phyloP scores from a whole-genome alignment of 2,113 vertebrate genomes.

The Rattus rattus region DNA sequence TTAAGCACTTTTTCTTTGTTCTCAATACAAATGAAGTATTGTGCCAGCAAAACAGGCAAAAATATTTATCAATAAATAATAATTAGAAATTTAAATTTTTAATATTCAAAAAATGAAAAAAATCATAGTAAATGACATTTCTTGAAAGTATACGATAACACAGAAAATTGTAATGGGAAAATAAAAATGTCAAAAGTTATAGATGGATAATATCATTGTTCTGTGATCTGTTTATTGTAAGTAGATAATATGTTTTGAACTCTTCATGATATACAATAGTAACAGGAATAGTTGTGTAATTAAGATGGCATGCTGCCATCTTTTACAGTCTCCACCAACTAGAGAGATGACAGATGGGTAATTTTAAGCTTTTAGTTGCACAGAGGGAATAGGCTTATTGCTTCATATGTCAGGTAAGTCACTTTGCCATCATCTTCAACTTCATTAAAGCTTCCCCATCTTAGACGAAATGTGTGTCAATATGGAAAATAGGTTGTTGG shows the following conservation, averaged over 20 bases:
- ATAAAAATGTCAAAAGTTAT: constrained; percentile 43
- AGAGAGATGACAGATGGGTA: constrained; percentile 77
- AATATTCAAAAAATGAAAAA: neutral
- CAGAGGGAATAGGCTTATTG: constrained; percentile 68
- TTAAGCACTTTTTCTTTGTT: neutral
- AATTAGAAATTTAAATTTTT: neutral
- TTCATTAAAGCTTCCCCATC: constrained; percentile 73
- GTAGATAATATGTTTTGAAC: constrained; percentile 60
- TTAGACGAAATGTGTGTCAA: constrained; percentile 67
- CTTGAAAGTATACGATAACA: neutral
- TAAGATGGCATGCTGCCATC: constrained; percentile 57
- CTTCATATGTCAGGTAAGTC: constrained; percentile 78
- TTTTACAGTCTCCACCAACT: constrained; percentile 62
- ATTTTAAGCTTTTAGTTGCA: constrained; percentile 73
- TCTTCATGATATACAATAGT: constrained; percentile 61
- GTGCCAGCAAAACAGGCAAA: neutral
- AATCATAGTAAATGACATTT: neutral
- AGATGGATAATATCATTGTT: neutral
- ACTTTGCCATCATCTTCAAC: constrained; percentile 66
- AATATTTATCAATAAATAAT: neutral
- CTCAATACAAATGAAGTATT: neutral
- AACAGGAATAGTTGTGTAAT: constrained; percentile 70
- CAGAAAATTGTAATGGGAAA: constrained; percentile 9
- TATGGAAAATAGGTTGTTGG: constrained; percentile 76
- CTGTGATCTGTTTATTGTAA: constrained; percentile 22